phyloP scores from a whole-genome alignment of 2,888 invertebrate genomes.

The Acheta domesticus region DNA sequence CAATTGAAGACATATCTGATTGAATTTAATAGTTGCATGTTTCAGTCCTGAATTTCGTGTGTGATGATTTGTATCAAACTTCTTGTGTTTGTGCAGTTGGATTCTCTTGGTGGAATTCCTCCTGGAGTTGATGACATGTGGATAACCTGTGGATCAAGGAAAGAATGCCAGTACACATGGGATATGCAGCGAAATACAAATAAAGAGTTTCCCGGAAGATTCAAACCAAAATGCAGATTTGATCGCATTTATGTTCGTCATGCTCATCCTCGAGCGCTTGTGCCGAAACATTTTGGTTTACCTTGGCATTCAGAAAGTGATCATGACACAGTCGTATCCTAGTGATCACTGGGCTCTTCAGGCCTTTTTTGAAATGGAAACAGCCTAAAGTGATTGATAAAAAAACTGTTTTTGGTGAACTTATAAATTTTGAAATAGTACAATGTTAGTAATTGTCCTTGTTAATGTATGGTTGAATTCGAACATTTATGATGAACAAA shows the following conservation, averaged over 20 bases:
- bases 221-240: constrained; percentile 51
- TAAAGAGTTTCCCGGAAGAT: constrained; percentile 44
- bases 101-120: constrained; percentile 47
- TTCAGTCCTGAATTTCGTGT: too few species aligned
- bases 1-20: too few species aligned
- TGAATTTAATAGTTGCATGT: too few species aligned
- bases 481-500: too few species aligned
- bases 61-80: not conserved
- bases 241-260: constrained; percentile 52
- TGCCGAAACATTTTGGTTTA: constrained; percentile 52
- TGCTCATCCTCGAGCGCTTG: constrained; percentile 41
- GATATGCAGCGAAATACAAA: constrained; percentile 57
- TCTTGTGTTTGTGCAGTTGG: constrained; percentile 41
- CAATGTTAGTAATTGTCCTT: too few species aligned
- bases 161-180: constrained; percentile 56
- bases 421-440: too few species aligned
- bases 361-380: constrained; percentile 42
- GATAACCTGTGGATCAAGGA: constrained; percentile 53
- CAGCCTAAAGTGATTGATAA: not conserved
- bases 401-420: too few species aligned
- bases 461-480: too few species aligned
- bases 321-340: constrained; percentile 51
- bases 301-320: constrained; percentile 52
- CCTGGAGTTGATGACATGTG: constrained; percentile 51
- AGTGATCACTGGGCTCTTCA: constrained; percentile 57